Evolutionary conservation across 2,113 vertebrate species (phyloP).

Genomic region (Excalfactoria chinensis): DNA sequence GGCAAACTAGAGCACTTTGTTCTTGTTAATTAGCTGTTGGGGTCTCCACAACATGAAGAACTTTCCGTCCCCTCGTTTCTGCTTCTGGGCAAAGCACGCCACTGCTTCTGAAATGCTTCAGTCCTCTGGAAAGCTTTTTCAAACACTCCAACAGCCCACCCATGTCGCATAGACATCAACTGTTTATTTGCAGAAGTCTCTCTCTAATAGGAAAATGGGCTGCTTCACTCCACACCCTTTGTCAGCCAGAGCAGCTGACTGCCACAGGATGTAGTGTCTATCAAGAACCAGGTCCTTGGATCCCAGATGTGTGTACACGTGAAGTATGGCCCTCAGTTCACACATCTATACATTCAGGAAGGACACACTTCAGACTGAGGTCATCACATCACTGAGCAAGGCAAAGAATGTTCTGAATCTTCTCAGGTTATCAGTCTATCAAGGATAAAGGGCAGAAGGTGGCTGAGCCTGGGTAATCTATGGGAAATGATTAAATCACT

Average conservation of each 20-base stretch:
- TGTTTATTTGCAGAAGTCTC: constrained; percentile 16
- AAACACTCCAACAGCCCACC: not conserved
- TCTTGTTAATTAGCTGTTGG: constrained; percentile 3
- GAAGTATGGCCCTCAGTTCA: not conserved
- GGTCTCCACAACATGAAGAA: not conserved
- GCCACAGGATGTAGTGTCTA: not conserved
- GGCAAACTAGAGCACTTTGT: rapidly evolving
- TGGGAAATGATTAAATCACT: not conserved
- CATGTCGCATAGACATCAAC: not conserved
- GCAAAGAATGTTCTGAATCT: not conserved
- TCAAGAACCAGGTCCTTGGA: not conserved
- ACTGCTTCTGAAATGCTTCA: not conserved
- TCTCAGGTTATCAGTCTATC: not conserved
- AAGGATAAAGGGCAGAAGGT: not conserved
- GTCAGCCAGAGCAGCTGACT: not conserved
- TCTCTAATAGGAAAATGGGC: not conserved
- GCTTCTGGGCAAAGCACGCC: constrained; percentile 4
- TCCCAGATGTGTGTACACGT: not conserved
- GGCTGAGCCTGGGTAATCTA: not conserved
- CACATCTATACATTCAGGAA: not conserved
- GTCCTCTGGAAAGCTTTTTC: not conserved
- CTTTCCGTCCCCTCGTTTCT: not conserved
- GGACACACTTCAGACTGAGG: constrained; percentile 21
- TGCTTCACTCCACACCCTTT: not conserved
- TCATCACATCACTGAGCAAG: not conserved